Conservation (phyloP, 2,113 vertebrate genomes). For the Bujurquina vittata region DNA sequence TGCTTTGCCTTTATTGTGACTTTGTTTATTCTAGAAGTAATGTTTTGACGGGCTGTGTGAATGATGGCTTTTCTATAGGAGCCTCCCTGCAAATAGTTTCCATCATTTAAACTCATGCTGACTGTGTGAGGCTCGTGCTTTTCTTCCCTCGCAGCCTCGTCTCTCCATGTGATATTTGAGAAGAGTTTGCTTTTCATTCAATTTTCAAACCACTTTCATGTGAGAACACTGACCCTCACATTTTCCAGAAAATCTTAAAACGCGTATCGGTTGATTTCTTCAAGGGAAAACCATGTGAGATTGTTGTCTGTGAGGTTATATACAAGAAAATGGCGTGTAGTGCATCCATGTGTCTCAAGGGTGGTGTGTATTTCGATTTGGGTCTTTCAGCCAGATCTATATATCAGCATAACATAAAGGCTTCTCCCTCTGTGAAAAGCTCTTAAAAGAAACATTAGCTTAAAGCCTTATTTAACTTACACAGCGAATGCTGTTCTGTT, state of each 20-base stretch:
- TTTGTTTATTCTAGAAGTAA: slow-evolving; percentile 43
- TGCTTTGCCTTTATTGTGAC: background rate
- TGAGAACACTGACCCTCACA: slow-evolving; percentile 36
- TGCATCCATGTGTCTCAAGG: background rate
- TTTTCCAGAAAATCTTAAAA: slow-evolving; percentile 23
- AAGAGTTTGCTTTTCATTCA: slow-evolving; percentile 51
- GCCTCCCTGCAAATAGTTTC: slow-evolving; percentile 59
- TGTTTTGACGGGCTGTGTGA: slow-evolving; percentile 49
- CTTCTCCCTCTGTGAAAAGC: background rate
- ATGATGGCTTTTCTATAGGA: slow-evolving; percentile 50
- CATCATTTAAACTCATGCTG: slow-evolving; percentile 14
- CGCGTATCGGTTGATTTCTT: background rate
- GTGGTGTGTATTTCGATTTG: background rate
- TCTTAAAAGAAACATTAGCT: background rate
- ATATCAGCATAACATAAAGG: background rate
- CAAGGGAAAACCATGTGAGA: slow-evolving; percentile 7
- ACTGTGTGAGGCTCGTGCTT: background rate
- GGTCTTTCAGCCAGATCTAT: background rate
- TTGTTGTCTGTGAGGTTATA: background rate
- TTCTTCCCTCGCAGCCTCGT: slow-evolving; percentile 14
- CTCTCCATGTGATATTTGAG: slow-evolving; percentile 38
- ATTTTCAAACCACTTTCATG: slow-evolving; percentile 58
- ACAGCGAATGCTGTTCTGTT: background rate
- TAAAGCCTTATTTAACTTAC: background rate
- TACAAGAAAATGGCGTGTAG: background rate